phyloP scores from a whole-genome alignment of 2,888 invertebrate species.

The Euzophera pinguis region DNA sequence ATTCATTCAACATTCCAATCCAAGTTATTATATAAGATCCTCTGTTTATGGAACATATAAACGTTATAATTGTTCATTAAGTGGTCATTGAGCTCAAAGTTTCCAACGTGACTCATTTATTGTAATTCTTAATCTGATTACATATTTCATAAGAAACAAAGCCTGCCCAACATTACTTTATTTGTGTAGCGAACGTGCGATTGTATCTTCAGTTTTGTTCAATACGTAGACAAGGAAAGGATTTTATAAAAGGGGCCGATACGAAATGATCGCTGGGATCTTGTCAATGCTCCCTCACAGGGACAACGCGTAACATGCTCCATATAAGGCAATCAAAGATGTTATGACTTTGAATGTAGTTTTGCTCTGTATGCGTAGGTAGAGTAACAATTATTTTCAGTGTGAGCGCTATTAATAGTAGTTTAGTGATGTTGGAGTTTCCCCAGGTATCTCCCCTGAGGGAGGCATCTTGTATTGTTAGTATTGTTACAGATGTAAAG shows the following conservation, averaged over 20 bases:
- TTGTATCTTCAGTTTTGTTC: constrained; percentile 55
- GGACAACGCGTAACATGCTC: constrained; percentile 29
- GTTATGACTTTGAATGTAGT: constrained; percentile 18
- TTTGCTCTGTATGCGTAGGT: constrained; percentile 19
- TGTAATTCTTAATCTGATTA: constrained; percentile 56
- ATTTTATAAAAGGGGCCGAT: constrained; percentile 52
- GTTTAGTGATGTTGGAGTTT: no score
- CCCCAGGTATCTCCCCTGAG: no score
- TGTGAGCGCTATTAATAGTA: no score
- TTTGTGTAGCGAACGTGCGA: constrained; percentile 57
- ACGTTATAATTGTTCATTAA: constrained; percentile 40
- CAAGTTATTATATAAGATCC: background rate
- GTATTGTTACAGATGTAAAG: no score
- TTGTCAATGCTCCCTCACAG: constrained; percentile 30
- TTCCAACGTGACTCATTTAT: constrained; percentile 43
- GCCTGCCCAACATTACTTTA: constrained; percentile 52
- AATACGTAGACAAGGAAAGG: constrained; percentile 54
- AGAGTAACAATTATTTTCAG: background rate
- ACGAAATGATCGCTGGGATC: constrained; percentile 38
- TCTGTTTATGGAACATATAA: constrained; percentile 25
- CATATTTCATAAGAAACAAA: constrained; percentile 56
- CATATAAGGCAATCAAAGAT: constrained; percentile 32
- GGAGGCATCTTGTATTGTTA: no score
- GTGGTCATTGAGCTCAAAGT: constrained; percentile 35
- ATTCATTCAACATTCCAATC: background rate